Percentiles rank a stretch among this genome's conserved stretches.
phyloP scores from a whole-genome alignment of 2,797 vertebrate species.

The Gymnocypris eckloni region DNA sequence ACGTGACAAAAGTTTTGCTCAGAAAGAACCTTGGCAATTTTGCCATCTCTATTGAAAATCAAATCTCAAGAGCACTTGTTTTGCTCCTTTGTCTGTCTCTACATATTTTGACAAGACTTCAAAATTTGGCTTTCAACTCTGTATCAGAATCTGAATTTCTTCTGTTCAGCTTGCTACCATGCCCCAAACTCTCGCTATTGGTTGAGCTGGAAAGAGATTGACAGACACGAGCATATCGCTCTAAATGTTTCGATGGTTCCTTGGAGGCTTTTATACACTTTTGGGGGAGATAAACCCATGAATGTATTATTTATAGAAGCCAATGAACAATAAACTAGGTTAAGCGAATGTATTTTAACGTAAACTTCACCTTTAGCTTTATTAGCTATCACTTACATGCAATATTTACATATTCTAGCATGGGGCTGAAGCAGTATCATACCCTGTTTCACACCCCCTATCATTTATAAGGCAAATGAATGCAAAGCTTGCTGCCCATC shows the following conservation, averaged over 20 bases:
- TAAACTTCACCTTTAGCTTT: not conserved
- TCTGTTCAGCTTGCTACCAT: not conserved
- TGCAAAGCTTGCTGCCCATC: conserved; percentile 26
- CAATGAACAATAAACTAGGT: not conserved
- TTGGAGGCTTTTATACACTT: not conserved
- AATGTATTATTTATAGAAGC: not conserved
- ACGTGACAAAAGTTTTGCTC: not conserved
- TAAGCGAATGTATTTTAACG: not conserved
- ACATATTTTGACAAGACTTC: not conserved
- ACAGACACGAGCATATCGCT: not conserved
- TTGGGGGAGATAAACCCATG: not conserved
- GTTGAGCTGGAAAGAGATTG: not conserved
- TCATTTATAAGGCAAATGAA: conserved; percentile 23
- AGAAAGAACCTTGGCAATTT: too few relatives aligned
- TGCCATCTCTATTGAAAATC: not conserved
- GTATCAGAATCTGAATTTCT: too few relatives aligned
- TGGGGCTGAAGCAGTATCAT: not conserved
- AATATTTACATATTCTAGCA: not conserved
- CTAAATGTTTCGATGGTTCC: not conserved
- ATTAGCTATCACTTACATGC: not conserved
- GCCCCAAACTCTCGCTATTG: not conserved
- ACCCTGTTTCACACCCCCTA: not conserved
- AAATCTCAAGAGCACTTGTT: not conserved
- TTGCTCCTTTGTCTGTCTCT: not conserved
- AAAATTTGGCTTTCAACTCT: not conserved